Evolutionary conservation across 2,113 vertebrate genomes (phyloP).

Genomic region (Pygoscelis adeliae): DNA sequence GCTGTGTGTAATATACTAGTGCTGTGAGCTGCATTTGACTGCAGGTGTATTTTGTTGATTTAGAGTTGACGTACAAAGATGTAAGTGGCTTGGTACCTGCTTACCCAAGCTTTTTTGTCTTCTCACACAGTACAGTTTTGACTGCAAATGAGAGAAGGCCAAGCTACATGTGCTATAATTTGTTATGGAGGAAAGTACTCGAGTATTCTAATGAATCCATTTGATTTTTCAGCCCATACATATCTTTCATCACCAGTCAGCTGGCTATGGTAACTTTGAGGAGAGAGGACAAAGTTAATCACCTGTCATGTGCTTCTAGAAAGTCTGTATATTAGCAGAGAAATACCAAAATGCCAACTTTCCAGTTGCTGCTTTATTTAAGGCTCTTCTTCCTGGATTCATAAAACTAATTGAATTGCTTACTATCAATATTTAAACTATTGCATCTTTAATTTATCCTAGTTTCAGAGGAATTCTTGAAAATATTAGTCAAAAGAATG

Average conservation of each 20-base stretch:
- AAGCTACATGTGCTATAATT: neutral
- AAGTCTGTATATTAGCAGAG: neutral
- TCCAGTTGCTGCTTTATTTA: neutral
- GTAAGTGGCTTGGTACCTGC: neutral
- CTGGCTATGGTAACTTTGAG: neutral
- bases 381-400: neutral
- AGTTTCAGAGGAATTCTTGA: neutral
- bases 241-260: neutral
- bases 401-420: neutral
- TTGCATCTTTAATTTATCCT: neutral
- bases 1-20: neutral
- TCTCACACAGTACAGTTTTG: neutral
- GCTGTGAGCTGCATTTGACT: neutral
- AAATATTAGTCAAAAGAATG: neutral
- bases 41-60: neutral
- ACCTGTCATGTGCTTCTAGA: neutral
- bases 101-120: neutral
- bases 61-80: neutral
- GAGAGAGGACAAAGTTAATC: neutral
- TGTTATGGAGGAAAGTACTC: neutral
- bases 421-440: neutral
- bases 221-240: neutral
- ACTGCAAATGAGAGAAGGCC: neutral
- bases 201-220: neutral
- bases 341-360: neutral